Percentiles rank a stretch among this genome's conserved stretches.
Evolutionary conservation across 2,888 invertebrate genomes (phyloP).

Genomic region (Drosophila vallismaia): DNA sequence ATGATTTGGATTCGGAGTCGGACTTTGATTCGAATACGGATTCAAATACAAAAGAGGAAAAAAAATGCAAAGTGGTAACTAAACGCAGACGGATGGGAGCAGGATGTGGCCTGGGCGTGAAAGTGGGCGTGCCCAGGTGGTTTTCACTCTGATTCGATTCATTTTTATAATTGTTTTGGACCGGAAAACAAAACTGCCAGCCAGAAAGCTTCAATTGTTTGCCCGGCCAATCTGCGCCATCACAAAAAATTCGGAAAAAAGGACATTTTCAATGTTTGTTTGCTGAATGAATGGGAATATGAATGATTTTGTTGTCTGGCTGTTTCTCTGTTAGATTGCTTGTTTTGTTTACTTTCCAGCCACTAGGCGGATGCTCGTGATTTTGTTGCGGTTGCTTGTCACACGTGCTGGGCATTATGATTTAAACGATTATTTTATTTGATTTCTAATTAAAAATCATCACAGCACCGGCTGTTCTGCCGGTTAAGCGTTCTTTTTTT

Average conservation of each 20-base stretch:
- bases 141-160: constrained; percentile 29
- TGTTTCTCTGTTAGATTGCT: background rate
- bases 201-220: constrained; percentile 60
- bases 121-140: constrained; percentile 21
- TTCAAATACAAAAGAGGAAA: constrained; percentile 33
- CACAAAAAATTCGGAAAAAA: constrained; percentile 47
- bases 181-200: constrained; percentile 17
- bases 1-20: constrained; percentile 41
- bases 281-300: constrained; percentile 33
- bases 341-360: constrained; percentile 16
- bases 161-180: constrained; percentile 65
- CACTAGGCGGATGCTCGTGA: constrained; percentile 12
- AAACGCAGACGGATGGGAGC: constrained; percentile 3
- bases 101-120: background rate
- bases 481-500: constrained; percentile 15
- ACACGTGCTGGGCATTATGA: constrained; percentile 64
- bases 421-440: constrained; percentile 67
- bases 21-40: constrained; percentile 17
- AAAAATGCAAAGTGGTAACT: constrained; percentile 2
- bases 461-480: constrained; percentile 20
- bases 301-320: constrained; percentile 1
- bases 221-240: constrained; percentile 58
- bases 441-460: constrained; percentile 74
- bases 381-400: constrained; percentile 53
- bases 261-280: constrained; percentile 68